Percentiles rank a stretch among this genome's conserved stretches.
Evolutionary conservation across 2,888 invertebrate species (phyloP).

Genomic region (Rhamphomyia laevipes): DNA sequence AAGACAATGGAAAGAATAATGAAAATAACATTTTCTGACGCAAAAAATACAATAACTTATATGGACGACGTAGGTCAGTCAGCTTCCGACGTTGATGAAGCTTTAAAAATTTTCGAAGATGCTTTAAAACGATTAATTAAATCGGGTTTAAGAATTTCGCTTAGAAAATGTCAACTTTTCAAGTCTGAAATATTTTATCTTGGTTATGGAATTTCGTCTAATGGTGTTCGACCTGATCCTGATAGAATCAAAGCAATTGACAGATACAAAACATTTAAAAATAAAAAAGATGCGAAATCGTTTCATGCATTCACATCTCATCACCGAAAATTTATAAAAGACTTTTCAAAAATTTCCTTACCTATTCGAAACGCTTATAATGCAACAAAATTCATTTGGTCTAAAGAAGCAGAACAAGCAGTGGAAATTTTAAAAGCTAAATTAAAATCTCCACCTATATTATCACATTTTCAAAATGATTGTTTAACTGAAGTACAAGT

Average conservation of each 20-base stretch:
- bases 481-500: conserved; percentile 1
- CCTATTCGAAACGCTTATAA: conserved; percentile 2
- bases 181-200: conserved; percentile 4
- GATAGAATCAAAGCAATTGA: not conserved
- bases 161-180: conserved; percentile 2
- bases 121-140: not conserved
- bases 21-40: not conserved
- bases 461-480: not conserved
- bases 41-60: not conserved
- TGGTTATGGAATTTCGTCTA: conserved; percentile 2
- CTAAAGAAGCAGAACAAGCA: conserved; percentile 2
- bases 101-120: not conserved
- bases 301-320: conserved; percentile 4
- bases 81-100: not conserved
- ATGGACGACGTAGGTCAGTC: conserved; percentile 3
- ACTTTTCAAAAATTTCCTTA: conserved; percentile 2
- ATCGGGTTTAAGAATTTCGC: not conserved
- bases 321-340: conserved; percentile 1
- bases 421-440: not conserved
- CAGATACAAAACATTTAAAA: not conserved
- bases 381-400: conserved; percentile 1
- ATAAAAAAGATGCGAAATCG: conserved; percentile 1
- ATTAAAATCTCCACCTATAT: not conserved
- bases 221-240: not conserved
- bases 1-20: not conserved